Evolutionary conservation across 64 coral and sea anemone species (phyloP).

Genomic region (Pocillopora damicornis): DNA sequence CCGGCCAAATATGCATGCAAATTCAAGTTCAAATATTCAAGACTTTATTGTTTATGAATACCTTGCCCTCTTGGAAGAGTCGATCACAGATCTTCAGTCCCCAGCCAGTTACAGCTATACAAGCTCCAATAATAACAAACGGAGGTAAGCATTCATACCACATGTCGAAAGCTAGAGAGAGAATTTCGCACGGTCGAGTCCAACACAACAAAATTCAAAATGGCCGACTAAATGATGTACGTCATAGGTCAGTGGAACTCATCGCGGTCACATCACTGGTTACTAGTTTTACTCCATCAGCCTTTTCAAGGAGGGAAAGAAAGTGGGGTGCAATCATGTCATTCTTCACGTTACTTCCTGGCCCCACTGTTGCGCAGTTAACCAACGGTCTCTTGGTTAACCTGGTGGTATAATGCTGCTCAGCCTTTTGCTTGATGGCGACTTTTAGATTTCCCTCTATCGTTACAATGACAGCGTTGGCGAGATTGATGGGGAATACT

Average conservation of each 20-base stretch:
- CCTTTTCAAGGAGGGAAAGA: neutral
- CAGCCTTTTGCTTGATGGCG: neutral
- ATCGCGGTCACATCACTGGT: slow-evolving; percentile 6
- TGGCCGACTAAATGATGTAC: slow-evolving; percentile 8
- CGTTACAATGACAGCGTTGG: slow-evolving; percentile 12
- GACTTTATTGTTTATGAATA: neutral
- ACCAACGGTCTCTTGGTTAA: neutral
- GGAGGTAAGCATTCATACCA: slow-evolving; percentile 76
- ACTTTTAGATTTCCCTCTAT: neutral
- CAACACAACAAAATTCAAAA: neutral
- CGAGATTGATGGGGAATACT: neutral
- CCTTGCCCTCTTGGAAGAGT: slow-evolving; percentile 69
- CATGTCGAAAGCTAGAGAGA: slow-evolving; percentile 15
- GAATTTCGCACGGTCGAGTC: neutral
- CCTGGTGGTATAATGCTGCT: neutral
- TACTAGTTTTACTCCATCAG: neutral
- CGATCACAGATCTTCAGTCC: slow-evolving; percentile 65
- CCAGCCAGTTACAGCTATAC: slow-evolving; percentile 59
- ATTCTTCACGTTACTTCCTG: neutral
- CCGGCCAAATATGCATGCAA: no score
- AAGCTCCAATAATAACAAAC: slow-evolving; percentile 65
- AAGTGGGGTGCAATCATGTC: neutral
- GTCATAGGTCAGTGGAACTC: neutral
- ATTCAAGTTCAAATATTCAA: neutral
- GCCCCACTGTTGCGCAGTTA: no score